Conservation (phyloP, 2,113 vertebrate species). For the Abramis brama region DNA sequence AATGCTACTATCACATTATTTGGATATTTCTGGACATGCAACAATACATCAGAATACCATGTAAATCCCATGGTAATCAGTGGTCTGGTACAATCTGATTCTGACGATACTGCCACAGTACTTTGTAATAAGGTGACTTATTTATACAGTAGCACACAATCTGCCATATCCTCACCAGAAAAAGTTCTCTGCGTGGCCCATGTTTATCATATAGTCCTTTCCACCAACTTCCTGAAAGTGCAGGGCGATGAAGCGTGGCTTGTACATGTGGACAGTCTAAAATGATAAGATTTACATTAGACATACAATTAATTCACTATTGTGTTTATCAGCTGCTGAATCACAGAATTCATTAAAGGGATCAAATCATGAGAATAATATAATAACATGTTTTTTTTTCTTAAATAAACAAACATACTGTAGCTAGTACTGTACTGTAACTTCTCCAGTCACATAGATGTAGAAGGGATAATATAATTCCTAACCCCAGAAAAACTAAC, state of each 20-base stretch:
- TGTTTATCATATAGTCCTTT: conserved; percentile 79
- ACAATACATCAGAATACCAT: neutral
- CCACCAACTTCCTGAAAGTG: conserved; percentile 85
- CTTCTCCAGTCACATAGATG: too few relatives aligned
- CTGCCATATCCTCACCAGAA: conserved; percentile 67
- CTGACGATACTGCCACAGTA: neutral
- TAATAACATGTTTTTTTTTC: neutral
- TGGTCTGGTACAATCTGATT: neutral
- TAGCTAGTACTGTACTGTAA: too few relatives aligned
- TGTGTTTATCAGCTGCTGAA: neutral
- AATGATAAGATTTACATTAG: conserved; percentile 20
- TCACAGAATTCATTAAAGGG: neutral
- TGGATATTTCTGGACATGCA: too few relatives aligned
- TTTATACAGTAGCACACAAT: neutral
- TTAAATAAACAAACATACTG: neutral
- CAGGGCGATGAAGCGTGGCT: conserved; percentile 78
- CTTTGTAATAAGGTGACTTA: neutral
- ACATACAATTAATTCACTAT: neutral
- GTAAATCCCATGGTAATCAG: neutral
- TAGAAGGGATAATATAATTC: neutral
- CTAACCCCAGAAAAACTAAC: neutral
- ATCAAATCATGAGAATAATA: neutral
- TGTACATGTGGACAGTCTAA: conserved; percentile 72
- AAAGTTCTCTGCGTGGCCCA: conserved; percentile 74
- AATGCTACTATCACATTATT: too few relatives aligned